A percentile compares a stretch with the other conserved stretches of the same genome.
phyloP scores from a whole-genome alignment of 1,140 invertebrate species.

The Helicoverpa zea region DNA sequence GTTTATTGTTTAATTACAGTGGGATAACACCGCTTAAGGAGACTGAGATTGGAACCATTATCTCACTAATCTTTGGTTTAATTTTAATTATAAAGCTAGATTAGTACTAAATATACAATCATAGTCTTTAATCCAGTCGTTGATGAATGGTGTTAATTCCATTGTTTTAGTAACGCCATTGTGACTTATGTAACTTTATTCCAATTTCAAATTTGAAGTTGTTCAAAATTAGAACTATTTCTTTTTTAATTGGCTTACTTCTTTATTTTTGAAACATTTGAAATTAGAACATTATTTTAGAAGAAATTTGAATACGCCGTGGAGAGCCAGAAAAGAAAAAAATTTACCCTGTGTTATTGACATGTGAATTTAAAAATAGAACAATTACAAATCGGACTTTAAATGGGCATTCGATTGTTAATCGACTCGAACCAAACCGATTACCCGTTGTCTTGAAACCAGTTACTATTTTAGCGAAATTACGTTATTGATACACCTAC shows the following conservation, averaged over 20 bases:
- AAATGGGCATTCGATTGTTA: not conserved
- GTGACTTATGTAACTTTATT: not conserved
- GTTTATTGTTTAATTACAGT: conserved; percentile 49
- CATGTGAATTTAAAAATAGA: conserved; percentile 17
- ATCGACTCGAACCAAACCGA: conserved; percentile 21
- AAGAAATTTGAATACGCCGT: too few relatives aligned
- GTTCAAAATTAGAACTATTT: too few relatives aligned
- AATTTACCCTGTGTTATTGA: too few relatives aligned
- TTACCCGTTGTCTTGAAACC: conserved; percentile 27
- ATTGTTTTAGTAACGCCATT: not conserved
- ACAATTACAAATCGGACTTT: not conserved
- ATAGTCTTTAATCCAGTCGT: not conserved
- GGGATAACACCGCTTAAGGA: conserved; percentile 26
- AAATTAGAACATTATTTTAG: too few relatives aligned
- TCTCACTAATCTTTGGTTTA: conserved; percentile 43
- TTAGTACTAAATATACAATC: not conserved
- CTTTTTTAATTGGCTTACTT: too few relatives aligned
- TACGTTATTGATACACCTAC: conserved; percentile 19
- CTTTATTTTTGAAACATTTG: too few relatives aligned
- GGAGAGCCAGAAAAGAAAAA: too few relatives aligned
- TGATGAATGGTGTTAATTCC: conserved; percentile 11
- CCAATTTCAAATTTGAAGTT: too few relatives aligned
- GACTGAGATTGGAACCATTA: conserved; percentile 26
- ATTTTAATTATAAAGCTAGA: conserved; percentile 40
- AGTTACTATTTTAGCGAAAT: conserved; percentile 21